Conservation (phyloP, 2,797 vertebrate species). For the Columba guinea region DNA sequence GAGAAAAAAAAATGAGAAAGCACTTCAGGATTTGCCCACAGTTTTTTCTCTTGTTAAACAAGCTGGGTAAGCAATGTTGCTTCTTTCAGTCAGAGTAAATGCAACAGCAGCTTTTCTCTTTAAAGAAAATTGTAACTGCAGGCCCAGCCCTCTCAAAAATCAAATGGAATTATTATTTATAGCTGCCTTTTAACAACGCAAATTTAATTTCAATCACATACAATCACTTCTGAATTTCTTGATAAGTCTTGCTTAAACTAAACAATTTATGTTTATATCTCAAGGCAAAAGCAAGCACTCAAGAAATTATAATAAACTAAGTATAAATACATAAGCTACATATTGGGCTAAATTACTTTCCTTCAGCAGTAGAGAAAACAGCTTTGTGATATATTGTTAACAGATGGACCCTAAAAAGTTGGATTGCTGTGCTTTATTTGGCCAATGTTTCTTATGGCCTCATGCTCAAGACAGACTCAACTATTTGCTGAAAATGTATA, state of each 20-base stretch:
- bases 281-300: neutral
- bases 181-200: slow-evolving; percentile 12
- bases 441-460: neutral
- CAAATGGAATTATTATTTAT: slow-evolving; percentile 46
- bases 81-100: neutral
- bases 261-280: slow-evolving; percentile 16
- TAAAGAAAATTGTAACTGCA: neutral
- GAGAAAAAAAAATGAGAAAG: neutral
- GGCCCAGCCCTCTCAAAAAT: neutral
- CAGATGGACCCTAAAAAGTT: neutral
- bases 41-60: neutral
- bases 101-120: neutral
- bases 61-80: neutral
- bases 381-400: neutral
- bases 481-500: neutral
- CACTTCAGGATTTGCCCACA: neutral
- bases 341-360: neutral
- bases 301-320: slow-evolving; percentile 19
- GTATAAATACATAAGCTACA: neutral
- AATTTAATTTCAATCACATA: neutral
- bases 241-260: slow-evolving; percentile 6
- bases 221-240: slow-evolving; percentile 20
- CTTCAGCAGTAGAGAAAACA: neutral
- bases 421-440: neutral
- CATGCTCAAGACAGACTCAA: neutral